These are phyloP conservation scores for Tragelaphus eurycerus DNA, from an alignment of 2,797 vertebrate genomes.

Conservation along the genomic window DNA sequence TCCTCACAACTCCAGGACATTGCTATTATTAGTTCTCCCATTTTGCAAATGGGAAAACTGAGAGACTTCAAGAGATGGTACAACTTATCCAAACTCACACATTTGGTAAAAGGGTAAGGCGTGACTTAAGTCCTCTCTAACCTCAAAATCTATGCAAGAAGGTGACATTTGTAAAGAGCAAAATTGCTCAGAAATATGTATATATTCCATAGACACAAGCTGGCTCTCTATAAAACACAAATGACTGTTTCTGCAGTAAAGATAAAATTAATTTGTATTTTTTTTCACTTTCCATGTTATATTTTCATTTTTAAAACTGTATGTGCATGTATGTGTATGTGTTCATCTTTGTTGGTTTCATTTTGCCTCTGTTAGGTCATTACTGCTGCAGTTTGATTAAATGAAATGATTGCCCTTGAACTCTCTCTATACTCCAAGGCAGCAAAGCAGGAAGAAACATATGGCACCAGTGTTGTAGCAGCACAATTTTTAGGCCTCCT, in stretches of 20 bases:
- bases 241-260: not conserved
- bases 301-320: not conserved
- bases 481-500: slow-evolving; percentile 58
- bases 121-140: not conserved
- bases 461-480: slow-evolving; percentile 5
- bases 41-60: not conserved
- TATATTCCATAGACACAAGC: not conserved
- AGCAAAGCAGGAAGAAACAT: slow-evolving; percentile 71
- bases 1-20: not conserved
- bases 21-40: not conserved
- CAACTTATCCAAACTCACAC: not conserved
- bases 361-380: slow-evolving; percentile 34
- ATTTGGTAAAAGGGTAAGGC: not conserved
- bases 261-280: not conserved
- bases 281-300: not conserved
- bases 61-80: not conserved
- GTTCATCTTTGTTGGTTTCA: slow-evolving; percentile 33
- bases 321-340: not conserved
- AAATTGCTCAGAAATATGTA: not conserved
- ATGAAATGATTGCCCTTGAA: slow-evolving; percentile 63
- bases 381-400: slow-evolving; percentile 50
- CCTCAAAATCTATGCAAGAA: not conserved
- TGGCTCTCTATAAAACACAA: not conserved
- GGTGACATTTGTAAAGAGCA: not conserved
- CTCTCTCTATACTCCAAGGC: slow-evolving; percentile 66